Evolutionary conservation across 64 coral and sea anemone genomes (phyloP), one percentile per base, ranked within the genome.

Genomic region (Orbicella faveolata): DNA sequence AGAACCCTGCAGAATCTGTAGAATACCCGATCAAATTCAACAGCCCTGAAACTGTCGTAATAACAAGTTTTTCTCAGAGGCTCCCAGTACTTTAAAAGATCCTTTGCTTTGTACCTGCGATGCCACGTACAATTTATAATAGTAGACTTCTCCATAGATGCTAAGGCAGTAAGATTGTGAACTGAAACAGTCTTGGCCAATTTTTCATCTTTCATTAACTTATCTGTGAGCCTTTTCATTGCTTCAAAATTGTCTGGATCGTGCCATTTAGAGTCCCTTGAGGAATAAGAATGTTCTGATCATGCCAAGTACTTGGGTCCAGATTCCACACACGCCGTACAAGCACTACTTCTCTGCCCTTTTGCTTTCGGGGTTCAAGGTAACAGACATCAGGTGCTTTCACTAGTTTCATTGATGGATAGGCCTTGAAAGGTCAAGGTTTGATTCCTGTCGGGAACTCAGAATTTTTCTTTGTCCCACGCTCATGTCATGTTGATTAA

Each of bases 111-210:
- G 73, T 88, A 88, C 30, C 86, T 73, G 23, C 61, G 53, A 63
- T 88, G 87, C 87, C 87, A 88, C 55, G 83, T 81, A 62, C 83
- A 82, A 63, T 73, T 83, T 62, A 94, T 79, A 17, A 88, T 23
- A 1, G 91, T 88, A 21, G 77, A 55, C 19, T 87, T 88, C 63
- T 88, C 64, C 10, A 93, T 10, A 4, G 84, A 88, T 0, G 84
- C 44, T 52, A 88, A 63, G 14, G 91, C 78, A 37, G 86, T 79
- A 33, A 93, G 54, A 66, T 87, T 93, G 53, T 93, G 84, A 6
- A 93, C 55, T 25, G 90, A 93, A 2, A 93, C 91, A 63, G 91
- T 88, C 81, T 93, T 93, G 14, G 66, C 44, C 9, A 88, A 34
- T 18, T 73, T 79, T 51, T 88, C 77, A 21, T 88, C 57, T 25